Base-by-base conservation (phyloP, 2,113 vertebrate species). In the Gobio gobio region DNA sequence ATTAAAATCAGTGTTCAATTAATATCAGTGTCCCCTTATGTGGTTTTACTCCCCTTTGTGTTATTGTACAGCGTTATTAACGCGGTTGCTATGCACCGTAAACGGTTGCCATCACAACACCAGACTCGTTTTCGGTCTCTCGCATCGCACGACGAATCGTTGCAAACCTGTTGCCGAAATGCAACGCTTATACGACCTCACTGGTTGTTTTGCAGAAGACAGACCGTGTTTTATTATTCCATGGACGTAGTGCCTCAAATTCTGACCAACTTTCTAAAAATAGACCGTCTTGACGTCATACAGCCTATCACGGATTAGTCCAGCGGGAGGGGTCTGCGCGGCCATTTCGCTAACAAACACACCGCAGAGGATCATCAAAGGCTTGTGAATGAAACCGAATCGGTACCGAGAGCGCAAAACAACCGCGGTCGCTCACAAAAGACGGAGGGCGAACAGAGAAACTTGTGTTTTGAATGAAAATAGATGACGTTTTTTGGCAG, bases 191-290 rank as follows among this genome's bases (percentile, higher is more conserved):
- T 58, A 58, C 59, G 33, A 79, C 66, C 56, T 80, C 66, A n/a
- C 58, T 63, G 20, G 77, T 74, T 72, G 70, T 72, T 80, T 86
- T 16, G 66, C 82, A 77, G 22, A 83, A 84, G 59, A 47, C 81
- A 16, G 51, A 84, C 51, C 78, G 66, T 74, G 40, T 64, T 87
- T 88, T 90, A 87, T 84, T 89, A 90, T 88, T 89, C 84, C 73
- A 79, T 61, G 88, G 83, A 78, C 89, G 89, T 88, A 88, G 47
- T 91, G 88, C 86, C 83, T 89, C 88, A 89, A 91, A 92, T 92
- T 92, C 91, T 93, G 88, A 89, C 90, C 92, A 91, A 89, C 78
- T 90, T 87, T 91, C 94, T 94, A 95, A 93, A 95, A 94, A 94
- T 95, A 95, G 92, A 89, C 49, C 47, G 45, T 78, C 79, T 84